Evolutionary conservation across 2,113 vertebrate species (phyloP).

Genomic region (Falco punctatus): DNA sequence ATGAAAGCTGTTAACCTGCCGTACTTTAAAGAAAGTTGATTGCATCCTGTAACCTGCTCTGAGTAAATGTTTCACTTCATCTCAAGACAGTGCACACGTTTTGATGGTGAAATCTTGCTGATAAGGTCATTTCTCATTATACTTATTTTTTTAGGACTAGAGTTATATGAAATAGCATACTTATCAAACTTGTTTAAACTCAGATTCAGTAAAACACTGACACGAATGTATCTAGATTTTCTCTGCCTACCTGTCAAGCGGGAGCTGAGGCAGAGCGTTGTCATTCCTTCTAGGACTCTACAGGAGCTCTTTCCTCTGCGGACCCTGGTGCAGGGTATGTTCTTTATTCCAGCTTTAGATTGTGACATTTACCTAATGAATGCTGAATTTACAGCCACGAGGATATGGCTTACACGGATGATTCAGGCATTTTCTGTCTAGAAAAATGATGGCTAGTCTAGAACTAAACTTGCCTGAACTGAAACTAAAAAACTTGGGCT

Average conservation of each 20-base stretch:
- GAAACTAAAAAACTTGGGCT: not conserved
- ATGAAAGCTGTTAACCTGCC: not conserved
- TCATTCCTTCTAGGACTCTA: slow-evolving; percentile 31
- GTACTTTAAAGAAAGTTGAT: not conserved
- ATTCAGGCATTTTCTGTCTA: not conserved
- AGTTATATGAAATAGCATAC: not conserved
- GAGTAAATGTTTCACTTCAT: not conserved
- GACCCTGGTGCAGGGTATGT: not conserved
- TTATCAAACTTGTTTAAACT: slow-evolving; percentile 11
- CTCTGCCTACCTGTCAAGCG: not conserved
- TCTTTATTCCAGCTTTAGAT: not conserved
- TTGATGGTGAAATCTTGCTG: slow-evolving; percentile 7
- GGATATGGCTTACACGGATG: not conserved
- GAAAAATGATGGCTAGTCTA: not conserved
- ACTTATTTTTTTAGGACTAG: not conserved
- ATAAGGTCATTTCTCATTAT: not conserved
- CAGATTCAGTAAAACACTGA: slow-evolving; percentile 22
- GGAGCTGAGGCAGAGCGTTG: not conserved
- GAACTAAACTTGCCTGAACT: not conserved
- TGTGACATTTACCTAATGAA: not conserved
- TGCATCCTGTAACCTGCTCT: not conserved
- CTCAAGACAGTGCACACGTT: not conserved
- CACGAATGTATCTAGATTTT: not conserved
- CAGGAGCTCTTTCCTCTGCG: slow-evolving; percentile 52
- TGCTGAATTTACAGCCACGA: not conserved